phyloP scores from a whole-genome alignment of 2,888 invertebrate genomes.

The Drosophila nr. medialis region DNA sequence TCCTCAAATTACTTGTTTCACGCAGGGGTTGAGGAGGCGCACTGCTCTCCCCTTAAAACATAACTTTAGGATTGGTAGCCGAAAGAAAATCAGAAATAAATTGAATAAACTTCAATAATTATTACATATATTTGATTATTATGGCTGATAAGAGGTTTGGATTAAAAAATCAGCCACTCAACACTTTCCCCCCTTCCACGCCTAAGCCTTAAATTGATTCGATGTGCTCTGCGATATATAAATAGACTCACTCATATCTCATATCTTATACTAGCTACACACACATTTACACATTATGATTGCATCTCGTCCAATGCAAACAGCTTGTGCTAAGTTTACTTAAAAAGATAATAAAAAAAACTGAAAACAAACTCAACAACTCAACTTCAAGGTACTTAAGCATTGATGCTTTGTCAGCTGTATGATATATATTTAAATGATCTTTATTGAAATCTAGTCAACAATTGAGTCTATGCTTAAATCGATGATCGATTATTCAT shows the following conservation, averaged over 20 bases:
- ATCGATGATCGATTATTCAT: not conserved
- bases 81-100: not conserved
- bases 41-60: not conserved
- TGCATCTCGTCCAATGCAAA: not conserved
- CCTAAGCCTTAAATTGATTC: conserved; percentile 10
- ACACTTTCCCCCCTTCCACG: not conserved
- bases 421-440: not conserved
- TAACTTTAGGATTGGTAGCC: not conserved
- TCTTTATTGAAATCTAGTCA: not conserved
- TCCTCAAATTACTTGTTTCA: conserved; percentile 8
- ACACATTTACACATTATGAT: not conserved
- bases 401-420: not conserved
- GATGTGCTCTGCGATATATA: not conserved
- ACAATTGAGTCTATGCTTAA: not conserved
- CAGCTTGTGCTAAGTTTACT: not conserved
- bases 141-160: not conserved
- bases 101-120: not conserved
- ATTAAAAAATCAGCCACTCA: not conserved
- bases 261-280: not conserved
- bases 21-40: not conserved
- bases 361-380: not conserved
- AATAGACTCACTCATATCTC: not conserved
- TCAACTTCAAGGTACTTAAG: not conserved
- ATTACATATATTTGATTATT: too few species aligned
- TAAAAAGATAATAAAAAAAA: not conserved